A percentile compares a stretch with the other conserved stretches of the same genome.
Conservation (phyloP, 2,113 vertebrate species). For the Axis porcinus region DNA sequence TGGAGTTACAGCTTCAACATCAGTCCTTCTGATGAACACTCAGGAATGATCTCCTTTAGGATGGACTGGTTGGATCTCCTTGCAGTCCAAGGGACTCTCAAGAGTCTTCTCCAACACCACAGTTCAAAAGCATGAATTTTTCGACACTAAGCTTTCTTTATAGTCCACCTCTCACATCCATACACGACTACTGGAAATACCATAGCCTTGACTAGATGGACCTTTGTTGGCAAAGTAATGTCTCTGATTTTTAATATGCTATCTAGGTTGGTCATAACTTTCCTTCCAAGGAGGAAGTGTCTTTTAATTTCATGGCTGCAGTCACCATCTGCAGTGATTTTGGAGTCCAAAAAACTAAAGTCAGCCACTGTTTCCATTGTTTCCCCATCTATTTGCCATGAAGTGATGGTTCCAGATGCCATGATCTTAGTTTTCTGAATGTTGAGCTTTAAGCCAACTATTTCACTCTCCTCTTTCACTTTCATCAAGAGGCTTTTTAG, state of each 20-base stretch:
- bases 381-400: background rate
- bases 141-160: background rate
- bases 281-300: rapidly evolving
- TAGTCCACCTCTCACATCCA: background rate
- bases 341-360: background rate
- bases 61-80: background rate
- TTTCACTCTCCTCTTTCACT: background rate
- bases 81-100: background rate
- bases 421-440: background rate
- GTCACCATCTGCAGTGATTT: background rate
- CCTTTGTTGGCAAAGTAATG: background rate
- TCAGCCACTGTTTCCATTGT: background rate
- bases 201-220: background rate
- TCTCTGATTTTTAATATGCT: background rate
- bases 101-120: background rate
- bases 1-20: background rate
- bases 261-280: background rate
- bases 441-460: background rate
- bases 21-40: background rate
- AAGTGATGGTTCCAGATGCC: background rate
- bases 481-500: background rate
- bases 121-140: background rate
- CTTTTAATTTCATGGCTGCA: background rate
- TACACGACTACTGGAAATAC: background rate
- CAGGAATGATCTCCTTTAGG: background rate